Evolutionary conservation across 2,797 vertebrate species (phyloP).

Genomic region (Rhinophrynus dorsalis): DNA sequence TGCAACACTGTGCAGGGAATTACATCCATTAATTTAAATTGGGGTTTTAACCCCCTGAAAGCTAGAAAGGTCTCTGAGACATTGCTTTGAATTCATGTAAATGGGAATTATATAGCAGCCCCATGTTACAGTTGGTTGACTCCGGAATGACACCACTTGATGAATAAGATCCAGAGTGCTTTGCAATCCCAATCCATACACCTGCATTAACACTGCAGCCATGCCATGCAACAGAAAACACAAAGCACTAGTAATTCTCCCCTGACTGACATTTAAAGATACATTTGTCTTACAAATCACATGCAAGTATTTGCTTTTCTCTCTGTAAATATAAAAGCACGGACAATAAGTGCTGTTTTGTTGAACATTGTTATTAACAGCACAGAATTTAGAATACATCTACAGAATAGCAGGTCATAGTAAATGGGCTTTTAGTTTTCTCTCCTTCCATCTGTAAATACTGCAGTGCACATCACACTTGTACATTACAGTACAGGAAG

Average conservation of each 20-base stretch:
- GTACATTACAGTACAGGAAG: not conserved
- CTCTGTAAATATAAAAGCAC: slow-evolving; percentile 24
- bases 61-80: too few relatives aligned
- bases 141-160: too few relatives aligned
- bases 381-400: slow-evolving; percentile 32
- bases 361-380: slow-evolving; percentile 30
- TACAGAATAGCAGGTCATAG: slow-evolving; percentile 26
- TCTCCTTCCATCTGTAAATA: slow-evolving; percentile 10
- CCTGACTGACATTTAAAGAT: slow-evolving; percentile 34
- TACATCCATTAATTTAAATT: too few relatives aligned
- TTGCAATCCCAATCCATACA: not conserved
- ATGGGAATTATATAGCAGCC: too few relatives aligned
- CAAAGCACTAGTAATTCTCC: slow-evolving; percentile 23
- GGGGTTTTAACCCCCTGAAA: too few relatives aligned
- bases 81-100: too few relatives aligned
- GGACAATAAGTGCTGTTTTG: slow-evolving; percentile 39
- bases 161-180: too few relatives aligned
- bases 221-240: slow-evolving; percentile 18
- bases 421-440: slow-evolving; percentile 1
- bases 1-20: too few relatives aligned
- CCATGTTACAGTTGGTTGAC: too few relatives aligned
- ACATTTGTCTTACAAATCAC: slow-evolving; percentile 31
- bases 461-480: not conserved
- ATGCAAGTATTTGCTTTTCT: slow-evolving; percentile 38
- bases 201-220: slow-evolving; percentile 1